Evolutionary conservation across 53 echinoderm and acorn worm genomes (phyloP).

Genomic region (Holothuria leucospilota): DNA sequence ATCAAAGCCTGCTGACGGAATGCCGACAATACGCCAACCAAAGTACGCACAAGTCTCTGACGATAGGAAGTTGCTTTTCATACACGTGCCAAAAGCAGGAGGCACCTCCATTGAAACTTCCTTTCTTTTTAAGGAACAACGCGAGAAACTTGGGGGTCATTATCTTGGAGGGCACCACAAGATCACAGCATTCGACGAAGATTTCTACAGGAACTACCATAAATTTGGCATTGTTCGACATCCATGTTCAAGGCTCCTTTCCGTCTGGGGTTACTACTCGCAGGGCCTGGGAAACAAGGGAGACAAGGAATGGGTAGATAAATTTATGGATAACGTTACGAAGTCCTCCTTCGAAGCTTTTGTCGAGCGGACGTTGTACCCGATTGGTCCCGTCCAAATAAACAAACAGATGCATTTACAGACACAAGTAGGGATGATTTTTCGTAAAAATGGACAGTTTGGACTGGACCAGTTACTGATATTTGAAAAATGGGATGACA

Average conservation of each 20-base stretch:
- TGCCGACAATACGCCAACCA: background rate
- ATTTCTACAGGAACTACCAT: background rate
- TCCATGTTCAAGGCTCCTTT: constrained; percentile 28
- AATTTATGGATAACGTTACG: background rate
- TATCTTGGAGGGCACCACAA: constrained; percentile 32
- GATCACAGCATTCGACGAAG: constrained; percentile 3
- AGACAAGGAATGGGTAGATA: background rate
- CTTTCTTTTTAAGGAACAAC: constrained; percentile 12
- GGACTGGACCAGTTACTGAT: constrained; percentile 21
- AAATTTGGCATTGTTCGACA: constrained; percentile 38
- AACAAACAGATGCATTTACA: constrained; percentile 7
- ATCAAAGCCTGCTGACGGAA: background rate
- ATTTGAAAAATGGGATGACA: constrained; percentile 28
- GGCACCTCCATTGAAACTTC: constrained; percentile 29
- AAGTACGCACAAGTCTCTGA: background rate
- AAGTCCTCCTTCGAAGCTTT: constrained; percentile 12
- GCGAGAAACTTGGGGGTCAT: background rate
- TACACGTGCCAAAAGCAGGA: constrained; percentile 25
- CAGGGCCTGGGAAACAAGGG: constrained; percentile 24
- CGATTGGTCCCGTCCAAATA: background rate
- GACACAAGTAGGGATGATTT: constrained; percentile 28
- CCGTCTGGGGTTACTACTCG: constrained; percentile 34
- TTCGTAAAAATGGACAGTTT: background rate
- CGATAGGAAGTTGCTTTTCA: background rate
- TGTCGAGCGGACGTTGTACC: background rate